Evolutionary conservation across 2,797 vertebrate genomes (phyloP).

Genomic region (Lutjanus argentimaculatus): DNA sequence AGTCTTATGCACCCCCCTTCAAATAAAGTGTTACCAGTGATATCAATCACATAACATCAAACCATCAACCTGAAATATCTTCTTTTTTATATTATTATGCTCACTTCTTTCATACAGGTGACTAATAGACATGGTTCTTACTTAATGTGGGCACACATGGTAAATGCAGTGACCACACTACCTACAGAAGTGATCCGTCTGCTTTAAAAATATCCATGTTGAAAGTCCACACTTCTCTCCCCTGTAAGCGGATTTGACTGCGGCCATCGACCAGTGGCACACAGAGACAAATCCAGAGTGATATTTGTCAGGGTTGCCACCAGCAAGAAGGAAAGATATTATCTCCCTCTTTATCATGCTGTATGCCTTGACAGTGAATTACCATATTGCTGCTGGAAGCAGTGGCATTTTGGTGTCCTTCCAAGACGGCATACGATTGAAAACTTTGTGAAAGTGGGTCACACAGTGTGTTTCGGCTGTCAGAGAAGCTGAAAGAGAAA

Average conservation of each 20-base stretch:
- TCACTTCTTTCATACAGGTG: not conserved
- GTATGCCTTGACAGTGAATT: constrained; percentile 54
- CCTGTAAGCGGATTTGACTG: constrained; percentile 16
- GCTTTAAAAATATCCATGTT: constrained; percentile 38
- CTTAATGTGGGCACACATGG: not conserved
- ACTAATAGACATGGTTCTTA: not conserved
- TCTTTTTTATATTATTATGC: not conserved
- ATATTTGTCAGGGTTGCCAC: constrained; percentile 48
- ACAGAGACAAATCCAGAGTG: not conserved
- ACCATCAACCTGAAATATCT: constrained; percentile 1
- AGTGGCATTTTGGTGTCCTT: constrained; percentile 66
- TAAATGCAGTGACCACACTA: not conserved
- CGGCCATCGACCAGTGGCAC: not conserved
- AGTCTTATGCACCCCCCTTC: too few species aligned
- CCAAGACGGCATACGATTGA: constrained; percentile 41
- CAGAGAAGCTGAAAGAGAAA: constrained; percentile 46
- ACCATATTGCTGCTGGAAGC: constrained; percentile 50
- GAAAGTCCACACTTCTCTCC: constrained; percentile 34
- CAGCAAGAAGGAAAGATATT: constrained; percentile 50
- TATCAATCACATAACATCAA: not conserved
- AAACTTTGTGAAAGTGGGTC: constrained; percentile 72
- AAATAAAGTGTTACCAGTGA: too few species aligned
- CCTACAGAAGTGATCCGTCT: constrained; percentile 28
- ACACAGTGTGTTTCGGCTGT: constrained; percentile 54
- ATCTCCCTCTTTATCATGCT: constrained; percentile 61